Conservation (phyloP, 1,140 invertebrate species). For the Orius laevigatus region DNA sequence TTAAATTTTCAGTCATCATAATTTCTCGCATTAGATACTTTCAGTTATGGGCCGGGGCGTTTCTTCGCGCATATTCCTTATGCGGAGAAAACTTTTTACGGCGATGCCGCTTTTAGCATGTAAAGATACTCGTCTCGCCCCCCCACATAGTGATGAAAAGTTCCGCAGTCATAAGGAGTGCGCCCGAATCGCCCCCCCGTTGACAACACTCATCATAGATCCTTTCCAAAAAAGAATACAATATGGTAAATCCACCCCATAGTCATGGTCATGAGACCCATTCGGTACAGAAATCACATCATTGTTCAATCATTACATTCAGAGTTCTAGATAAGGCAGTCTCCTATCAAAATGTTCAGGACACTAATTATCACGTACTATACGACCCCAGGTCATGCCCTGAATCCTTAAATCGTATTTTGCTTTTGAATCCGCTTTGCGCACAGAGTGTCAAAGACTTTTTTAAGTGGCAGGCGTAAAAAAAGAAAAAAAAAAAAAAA, state of each 20-base stretch:
- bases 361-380: constrained; percentile 60
- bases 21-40: constrained; percentile 41
- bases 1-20: neutral
- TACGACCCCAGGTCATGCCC: constrained; percentile 44
- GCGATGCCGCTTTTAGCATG: constrained; percentile 49
- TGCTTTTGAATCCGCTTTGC: constrained; percentile 48
- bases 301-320: constrained; percentile 1
- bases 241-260: constrained; percentile 31
- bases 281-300: too few species aligned
- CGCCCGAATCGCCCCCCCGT: constrained; percentile 25
- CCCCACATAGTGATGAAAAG: constrained; percentile 35
- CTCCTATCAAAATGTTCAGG: constrained; percentile 50
- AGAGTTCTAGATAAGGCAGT: constrained; percentile 29
- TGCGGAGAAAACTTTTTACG: constrained; percentile 63
- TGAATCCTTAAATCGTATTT: constrained; percentile 41
- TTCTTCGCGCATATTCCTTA: constrained; percentile 70
- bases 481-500: too few species aligned
- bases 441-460: constrained; percentile 45
- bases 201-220: constrained; percentile 27
- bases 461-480: constrained; percentile 53
- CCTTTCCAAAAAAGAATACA: constrained; percentile 39
- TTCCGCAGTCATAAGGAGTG: constrained; percentile 34
- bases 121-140: constrained; percentile 41
- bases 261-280: too few species aligned
- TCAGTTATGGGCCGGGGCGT: constrained; percentile 68